Percentiles rank a stretch among this genome's conserved stretches.
These are phyloP conservation scores for Mastacembelus armatus DNA, from an alignment of 2,797 vertebrate genomes.

Conservation along the genomic window DNA sequence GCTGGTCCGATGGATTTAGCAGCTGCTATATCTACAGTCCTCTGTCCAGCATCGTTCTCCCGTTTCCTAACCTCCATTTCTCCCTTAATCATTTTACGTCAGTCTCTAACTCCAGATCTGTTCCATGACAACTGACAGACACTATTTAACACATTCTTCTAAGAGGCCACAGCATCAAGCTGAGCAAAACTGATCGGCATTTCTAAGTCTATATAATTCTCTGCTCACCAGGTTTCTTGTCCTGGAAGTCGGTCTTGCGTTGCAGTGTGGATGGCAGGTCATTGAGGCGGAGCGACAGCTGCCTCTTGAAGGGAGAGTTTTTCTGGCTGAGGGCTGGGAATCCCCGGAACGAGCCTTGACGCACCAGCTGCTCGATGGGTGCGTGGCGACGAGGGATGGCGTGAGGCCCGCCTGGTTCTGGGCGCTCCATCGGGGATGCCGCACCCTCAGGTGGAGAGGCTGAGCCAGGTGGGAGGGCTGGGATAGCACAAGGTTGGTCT, in stretches of 20 bases:
- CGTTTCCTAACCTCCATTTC: too few relatives aligned
- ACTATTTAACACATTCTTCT: not conserved
- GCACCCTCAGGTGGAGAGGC: constrained; percentile 89
- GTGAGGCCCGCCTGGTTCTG: constrained; percentile 85
- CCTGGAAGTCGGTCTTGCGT: constrained; percentile 89
- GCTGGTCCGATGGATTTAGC: not conserved
- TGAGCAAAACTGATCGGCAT: too few relatives aligned
- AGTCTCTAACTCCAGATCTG: not conserved
- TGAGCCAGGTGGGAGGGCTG: constrained; percentile 80
- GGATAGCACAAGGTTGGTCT: constrained; percentile 74
- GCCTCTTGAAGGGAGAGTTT: constrained; percentile 94
- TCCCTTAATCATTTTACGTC: not conserved
- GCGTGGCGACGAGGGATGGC: constrained; percentile 94
- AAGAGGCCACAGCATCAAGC: not conserved
- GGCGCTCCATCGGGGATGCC: constrained; percentile 87
- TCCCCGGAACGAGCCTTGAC: constrained; percentile 93
- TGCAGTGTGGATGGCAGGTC: constrained; percentile 94
- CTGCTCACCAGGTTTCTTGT: constrained; percentile 86
- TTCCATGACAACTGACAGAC: not conserved
- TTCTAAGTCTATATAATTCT: not conserved
- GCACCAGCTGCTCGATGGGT: constrained; percentile 94
- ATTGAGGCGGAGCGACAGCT: constrained; percentile 93
- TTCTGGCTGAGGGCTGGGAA: constrained; percentile 93
- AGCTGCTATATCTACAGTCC: too few relatives aligned
- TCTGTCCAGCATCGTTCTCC: too few relatives aligned